Conservation (phyloP, 2,113 vertebrate species). For the Gobio gobio region DNA sequence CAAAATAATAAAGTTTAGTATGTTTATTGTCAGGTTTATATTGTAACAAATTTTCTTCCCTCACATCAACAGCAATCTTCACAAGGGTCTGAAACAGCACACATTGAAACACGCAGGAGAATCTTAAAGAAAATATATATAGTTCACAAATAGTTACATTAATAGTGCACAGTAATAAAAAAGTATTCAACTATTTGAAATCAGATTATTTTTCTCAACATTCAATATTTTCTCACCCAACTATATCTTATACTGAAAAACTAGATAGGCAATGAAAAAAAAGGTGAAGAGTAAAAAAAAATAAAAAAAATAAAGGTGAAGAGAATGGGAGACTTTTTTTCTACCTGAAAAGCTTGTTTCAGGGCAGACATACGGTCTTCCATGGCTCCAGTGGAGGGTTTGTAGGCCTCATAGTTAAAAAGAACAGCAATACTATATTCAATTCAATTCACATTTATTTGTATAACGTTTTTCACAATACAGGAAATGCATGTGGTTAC, state of each 20-base stretch:
- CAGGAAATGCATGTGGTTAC: too few relatives aligned
- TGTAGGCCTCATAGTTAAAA: slow-evolving; percentile 91
- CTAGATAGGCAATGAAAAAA: too few relatives aligned
- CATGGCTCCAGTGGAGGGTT: slow-evolving; percentile 92
- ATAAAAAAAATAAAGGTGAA: too few relatives aligned
- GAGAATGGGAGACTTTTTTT: too few relatives aligned
- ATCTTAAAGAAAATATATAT: slow-evolving; percentile 24
- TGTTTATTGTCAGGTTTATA: background rate
- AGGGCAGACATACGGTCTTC: slow-evolving; percentile 96
- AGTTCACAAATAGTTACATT: slow-evolving; percentile 5
- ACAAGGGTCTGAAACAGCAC: background rate
- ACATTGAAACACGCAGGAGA: slow-evolving; percentile 26
- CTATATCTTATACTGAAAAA: too few relatives aligned
- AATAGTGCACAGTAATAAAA: background rate
- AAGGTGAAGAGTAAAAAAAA: too few relatives aligned
- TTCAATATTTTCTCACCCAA: too few relatives aligned
- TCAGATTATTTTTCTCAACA: background rate
- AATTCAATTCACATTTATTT: too few relatives aligned
- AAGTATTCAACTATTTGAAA: background rate
- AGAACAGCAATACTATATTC: too few relatives aligned
- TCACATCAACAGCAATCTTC: background rate
- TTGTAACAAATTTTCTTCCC: background rate
- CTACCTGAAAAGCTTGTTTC: slow-evolving; percentile 98
- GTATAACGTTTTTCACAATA: too few relatives aligned
- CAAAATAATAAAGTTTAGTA: background rate